Conservation (phyloP, 2,797 vertebrate genomes). For the Pachyuromys duprasi region DNA sequence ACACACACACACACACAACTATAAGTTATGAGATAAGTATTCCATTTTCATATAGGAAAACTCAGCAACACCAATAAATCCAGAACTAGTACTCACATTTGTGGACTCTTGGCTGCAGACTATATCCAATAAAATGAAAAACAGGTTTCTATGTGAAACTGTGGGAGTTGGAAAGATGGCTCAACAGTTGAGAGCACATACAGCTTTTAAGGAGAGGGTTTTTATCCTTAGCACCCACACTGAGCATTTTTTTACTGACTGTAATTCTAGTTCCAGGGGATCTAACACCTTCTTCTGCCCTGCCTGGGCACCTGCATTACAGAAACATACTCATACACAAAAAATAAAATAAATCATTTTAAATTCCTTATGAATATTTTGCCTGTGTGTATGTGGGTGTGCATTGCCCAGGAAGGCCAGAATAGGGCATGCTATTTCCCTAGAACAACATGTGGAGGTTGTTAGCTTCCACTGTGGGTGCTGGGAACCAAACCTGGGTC, state of each 20-base stretch:
- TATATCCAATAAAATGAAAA: not conserved
- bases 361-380: too few species aligned
- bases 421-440: not conserved
- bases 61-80: not conserved
- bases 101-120: not conserved
- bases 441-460: not conserved
- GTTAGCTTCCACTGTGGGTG: not conserved
- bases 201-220: not conserved
- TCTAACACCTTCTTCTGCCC: not conserved
- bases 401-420: not conserved
- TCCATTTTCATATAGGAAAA: conserved; percentile 32
- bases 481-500: not conserved
- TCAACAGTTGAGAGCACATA: not conserved
- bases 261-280: not conserved
- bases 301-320: not conserved
- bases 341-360: not conserved
- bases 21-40: not conserved
- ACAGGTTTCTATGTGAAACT: not conserved
- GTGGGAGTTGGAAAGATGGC: not conserved
- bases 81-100: not conserved
- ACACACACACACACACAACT: not conserved
- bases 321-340: not conserved
- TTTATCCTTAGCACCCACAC: not conserved
- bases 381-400: not conserved
- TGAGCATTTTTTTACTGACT: not conserved